These are phyloP conservation scores for Amphiura filiformis DNA, from an alignment of 35 echinoderm and acorn worm genomes.

Conservation along the genomic window DNA sequence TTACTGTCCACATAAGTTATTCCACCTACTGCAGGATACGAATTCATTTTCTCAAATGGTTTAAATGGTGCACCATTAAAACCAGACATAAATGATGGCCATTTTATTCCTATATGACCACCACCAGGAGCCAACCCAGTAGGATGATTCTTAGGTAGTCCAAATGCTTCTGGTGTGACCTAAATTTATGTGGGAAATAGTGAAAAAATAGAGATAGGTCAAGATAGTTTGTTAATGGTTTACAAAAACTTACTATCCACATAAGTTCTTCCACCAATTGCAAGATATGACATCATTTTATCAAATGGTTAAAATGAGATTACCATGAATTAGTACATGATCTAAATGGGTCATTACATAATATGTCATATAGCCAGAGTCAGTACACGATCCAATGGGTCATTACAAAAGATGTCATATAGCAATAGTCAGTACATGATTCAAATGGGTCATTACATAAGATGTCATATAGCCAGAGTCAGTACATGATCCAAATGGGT, in stretches of 20 bases:
- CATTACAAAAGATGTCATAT: too few species aligned
- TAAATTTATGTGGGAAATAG: too few species aligned
- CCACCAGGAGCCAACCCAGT: constrained; percentile 33
- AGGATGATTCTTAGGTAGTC: constrained; percentile 31
- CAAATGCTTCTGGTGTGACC: constrained; percentile 50
- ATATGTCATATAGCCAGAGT: too few species aligned
- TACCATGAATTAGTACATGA: constrained; percentile 46
- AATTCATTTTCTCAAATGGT: constrained; percentile 40
- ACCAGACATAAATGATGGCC: constrained; percentile 53
- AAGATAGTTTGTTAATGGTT: too few species aligned
- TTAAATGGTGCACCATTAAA: constrained; percentile 66
- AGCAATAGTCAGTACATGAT: too few species aligned
- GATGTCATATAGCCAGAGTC: too few species aligned
- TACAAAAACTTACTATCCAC: constrained; percentile 66
- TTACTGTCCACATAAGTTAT: constrained; percentile 52
- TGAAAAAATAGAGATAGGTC: too few species aligned
- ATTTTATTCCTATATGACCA: constrained; percentile 56
- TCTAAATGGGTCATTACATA: too few species aligned
- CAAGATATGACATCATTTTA: constrained; percentile 52
- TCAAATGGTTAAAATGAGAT: constrained; percentile 65
- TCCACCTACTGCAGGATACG: constrained; percentile 76
- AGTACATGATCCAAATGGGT: too few species aligned
- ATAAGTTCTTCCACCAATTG: constrained; percentile 55
- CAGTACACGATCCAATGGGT: too few species aligned
- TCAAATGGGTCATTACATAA: too few species aligned